These are phyloP conservation scores for Chrysopa pallens DNA, from an alignment of 1,140 invertebrate species.

Conservation along the genomic window DNA sequence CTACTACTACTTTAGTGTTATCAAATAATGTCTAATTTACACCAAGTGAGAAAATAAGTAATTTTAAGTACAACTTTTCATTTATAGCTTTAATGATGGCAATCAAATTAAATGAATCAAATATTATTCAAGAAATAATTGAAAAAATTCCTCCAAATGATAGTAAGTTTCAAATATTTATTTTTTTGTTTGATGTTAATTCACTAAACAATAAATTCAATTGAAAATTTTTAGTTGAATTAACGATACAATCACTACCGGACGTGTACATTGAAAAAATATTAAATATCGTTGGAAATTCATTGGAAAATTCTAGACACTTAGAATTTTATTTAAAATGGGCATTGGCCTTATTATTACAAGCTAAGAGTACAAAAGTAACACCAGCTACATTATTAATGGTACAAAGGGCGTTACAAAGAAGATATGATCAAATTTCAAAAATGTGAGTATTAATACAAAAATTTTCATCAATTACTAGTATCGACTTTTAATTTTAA, in stretches of 20 bases:
- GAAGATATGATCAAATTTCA: constrained; percentile 61
- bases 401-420: constrained; percentile 62
- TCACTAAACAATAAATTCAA: constrained; percentile 4
- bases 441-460: constrained; percentile 82
- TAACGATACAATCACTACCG: constrained; percentile 49
- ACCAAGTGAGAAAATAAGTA: no score
- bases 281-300: constrained; percentile 44
- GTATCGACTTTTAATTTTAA: no score
- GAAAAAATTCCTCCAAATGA: constrained; percentile 59
- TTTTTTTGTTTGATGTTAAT: constrained; percentile 1
- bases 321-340: constrained; percentile 79
- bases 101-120: constrained; percentile 69
- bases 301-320: constrained; percentile 59
- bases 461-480: no score
- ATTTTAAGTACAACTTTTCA: no score
- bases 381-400: constrained; percentile 30
- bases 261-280: constrained; percentile 58
- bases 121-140: constrained; percentile 62
- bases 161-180: constrained; percentile 35
- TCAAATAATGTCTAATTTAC: no score
- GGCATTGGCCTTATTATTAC: constrained; percentile 15
- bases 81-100: constrained; percentile 62
- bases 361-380: no score
- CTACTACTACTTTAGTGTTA: no score
- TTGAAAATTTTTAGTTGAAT: constrained; percentile 42